These are phyloP conservation scores for Tapirus terrestris DNA, from an alignment of 2,113 vertebrate species.

Conservation along the genomic window DNA sequence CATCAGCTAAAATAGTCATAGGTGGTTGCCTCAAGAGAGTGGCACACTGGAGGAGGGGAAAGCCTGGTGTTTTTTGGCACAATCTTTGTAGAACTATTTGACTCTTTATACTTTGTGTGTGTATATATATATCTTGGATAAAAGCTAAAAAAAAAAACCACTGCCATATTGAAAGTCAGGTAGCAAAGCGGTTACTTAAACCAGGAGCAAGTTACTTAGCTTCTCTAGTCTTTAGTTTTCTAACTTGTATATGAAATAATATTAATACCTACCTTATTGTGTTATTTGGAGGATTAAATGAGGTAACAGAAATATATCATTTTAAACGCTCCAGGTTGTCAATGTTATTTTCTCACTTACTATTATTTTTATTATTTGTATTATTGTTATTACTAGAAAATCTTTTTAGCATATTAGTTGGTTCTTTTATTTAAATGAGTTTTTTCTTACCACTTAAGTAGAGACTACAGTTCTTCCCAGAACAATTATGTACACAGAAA, in stretches of 20 bases:
- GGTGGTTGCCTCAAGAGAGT: neutral
- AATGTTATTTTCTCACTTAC: constrained; percentile 35
- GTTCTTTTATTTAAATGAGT: constrained; percentile 5
- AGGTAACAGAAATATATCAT: neutral
- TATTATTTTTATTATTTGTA: constrained; percentile 49
- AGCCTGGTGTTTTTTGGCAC: neutral
- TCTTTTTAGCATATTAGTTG: neutral
- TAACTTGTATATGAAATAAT: neutral
- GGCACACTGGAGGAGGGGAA: neutral
- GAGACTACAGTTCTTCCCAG: neutral
- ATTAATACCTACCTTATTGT: neutral
- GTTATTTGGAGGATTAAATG: constrained; percentile 55
- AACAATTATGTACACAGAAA: neutral
- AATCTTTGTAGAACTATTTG: constrained; percentile 20
- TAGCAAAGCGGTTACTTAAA: neutral
- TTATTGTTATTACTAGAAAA: constrained; percentile 35
- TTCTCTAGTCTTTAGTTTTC: neutral
- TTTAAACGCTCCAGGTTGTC: constrained; percentile 29
- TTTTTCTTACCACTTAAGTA: constrained; percentile 40
- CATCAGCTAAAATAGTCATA: neutral
- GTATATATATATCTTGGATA: neutral
- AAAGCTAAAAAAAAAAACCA: neutral
- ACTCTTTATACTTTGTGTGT: neutral
- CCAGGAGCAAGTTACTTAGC: neutral
- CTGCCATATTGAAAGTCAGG: neutral